These are phyloP conservation scores for Amblyjoppa fuscipennis DNA, from an alignment of 2,888 invertebrate genomes.

Conservation along the genomic window DNA sequence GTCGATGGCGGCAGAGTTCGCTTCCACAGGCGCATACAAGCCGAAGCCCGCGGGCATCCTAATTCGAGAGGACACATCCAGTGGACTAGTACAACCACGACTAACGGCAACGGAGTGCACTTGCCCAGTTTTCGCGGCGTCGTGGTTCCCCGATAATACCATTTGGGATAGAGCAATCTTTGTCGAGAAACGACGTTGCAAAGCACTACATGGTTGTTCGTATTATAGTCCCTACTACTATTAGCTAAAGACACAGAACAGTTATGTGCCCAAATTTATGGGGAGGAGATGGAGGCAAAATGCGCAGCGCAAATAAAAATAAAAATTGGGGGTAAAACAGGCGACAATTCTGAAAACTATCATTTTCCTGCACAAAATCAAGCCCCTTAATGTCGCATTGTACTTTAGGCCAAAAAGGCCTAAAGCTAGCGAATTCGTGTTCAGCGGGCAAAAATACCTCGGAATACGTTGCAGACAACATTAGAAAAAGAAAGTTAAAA, in stretches of 20 bases:
- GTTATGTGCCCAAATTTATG: not conserved
- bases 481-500: no score
- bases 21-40: not conserved
- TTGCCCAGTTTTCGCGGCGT: conserved; percentile 39
- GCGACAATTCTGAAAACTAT: no score
- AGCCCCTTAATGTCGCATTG: no score
- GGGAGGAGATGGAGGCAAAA: no score
- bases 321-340: no score
- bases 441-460: no score
- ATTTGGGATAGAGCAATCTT: conserved; percentile 41
- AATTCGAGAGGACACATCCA: conserved; percentile 28
- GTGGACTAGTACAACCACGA: not conserved
- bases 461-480: no score
- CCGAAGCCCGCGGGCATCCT: conserved; percentile 14
- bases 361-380: no score
- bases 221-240: not conserved
- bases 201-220: not conserved
- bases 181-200: conserved; percentile 22
- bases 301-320: no score
- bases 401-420: no score
- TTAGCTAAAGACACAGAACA: not conserved
- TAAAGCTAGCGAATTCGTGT: no score
- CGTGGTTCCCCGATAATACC: conserved; percentile 37
- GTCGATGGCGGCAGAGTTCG: not conserved
- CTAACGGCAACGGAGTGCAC: conserved; percentile 27